phyloP scores from a whole-genome alignment of 64 coral and sea anemone species.

The Pocillopora damicornis region DNA sequence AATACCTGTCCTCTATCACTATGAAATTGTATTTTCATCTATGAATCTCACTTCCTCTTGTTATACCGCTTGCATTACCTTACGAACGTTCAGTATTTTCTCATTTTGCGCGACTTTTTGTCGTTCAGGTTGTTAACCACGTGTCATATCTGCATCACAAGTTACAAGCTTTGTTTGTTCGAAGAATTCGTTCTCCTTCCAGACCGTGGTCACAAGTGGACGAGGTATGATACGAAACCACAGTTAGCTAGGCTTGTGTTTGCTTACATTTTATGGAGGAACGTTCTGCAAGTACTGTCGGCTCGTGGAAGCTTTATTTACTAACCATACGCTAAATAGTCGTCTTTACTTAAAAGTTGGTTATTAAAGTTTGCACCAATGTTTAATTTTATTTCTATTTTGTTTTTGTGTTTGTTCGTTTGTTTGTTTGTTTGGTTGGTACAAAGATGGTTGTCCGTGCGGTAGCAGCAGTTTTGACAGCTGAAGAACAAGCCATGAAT shows the following conservation, averaged over 20 bases:
- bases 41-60: too few species aligned
- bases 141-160: conserved; percentile 88
- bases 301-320: too few species aligned
- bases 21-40: too few species aligned
- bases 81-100: too few species aligned
- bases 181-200: conserved; percentile 81
- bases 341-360: too few species aligned
- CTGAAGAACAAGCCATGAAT: conserved; percentile 76
- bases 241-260: neutral
- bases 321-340: too few species aligned
- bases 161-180: conserved; percentile 79
- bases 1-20: too few species aligned
- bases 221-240: conserved; percentile 51
- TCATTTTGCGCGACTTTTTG: neutral
- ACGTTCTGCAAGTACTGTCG: neutral
- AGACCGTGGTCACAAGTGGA: conserved; percentile 96
- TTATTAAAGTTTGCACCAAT: neutral
- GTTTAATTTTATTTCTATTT: neutral
- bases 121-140: conserved; percentile 12
- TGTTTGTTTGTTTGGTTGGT: neutral
- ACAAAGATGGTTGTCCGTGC: conserved; percentile 74
- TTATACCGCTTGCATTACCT: too few species aligned
- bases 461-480: conserved; percentile 71
- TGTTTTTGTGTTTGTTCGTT: neutral
- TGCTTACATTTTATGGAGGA: neutral